A percentile compares a stretch with the other conserved stretches of the same genome.
Conservation (phyloP, 2,113 vertebrate species). For the Mionectes macconnelli region DNA sequence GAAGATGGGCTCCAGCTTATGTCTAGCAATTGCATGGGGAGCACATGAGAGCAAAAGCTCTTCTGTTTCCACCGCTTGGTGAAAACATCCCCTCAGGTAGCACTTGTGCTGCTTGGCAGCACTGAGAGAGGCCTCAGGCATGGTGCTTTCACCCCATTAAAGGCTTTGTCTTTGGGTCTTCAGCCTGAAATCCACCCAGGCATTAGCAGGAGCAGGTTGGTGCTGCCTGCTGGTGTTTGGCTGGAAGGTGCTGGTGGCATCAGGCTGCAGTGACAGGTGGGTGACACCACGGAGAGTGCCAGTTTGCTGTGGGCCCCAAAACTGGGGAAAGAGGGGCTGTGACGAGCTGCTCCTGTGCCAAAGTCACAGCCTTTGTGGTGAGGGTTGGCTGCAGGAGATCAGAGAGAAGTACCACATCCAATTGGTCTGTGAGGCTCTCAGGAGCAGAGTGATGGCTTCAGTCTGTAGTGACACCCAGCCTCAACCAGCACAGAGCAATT, state of each 20-base stretch:
- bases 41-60: neutral
- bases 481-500: neutral
- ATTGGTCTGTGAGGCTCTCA: neutral
- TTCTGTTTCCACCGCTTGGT: neutral
- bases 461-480: neutral
- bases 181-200: neutral
- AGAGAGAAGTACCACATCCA: neutral
- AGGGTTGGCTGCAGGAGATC: neutral
- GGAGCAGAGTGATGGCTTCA: neutral
- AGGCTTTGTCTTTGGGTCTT: neutral
- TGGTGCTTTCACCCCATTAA: neutral
- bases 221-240: neutral
- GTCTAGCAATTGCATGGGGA: rapidly evolving
- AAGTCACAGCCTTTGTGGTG: neutral
- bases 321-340: neutral
- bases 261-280: rapidly evolving
- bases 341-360: neutral
- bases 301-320: neutral
- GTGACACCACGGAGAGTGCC: neutral
- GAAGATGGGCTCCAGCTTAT: neutral
- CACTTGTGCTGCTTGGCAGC: neutral
- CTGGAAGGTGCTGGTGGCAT: neutral
- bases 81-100: neutral
- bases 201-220: neutral
- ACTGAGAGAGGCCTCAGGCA: rapidly evolving